Percentiles rank a stretch among this genome's conserved stretches.
phyloP scores from a whole-genome alignment of 2,888 invertebrate genomes.

The Melinaea menophilus region DNA sequence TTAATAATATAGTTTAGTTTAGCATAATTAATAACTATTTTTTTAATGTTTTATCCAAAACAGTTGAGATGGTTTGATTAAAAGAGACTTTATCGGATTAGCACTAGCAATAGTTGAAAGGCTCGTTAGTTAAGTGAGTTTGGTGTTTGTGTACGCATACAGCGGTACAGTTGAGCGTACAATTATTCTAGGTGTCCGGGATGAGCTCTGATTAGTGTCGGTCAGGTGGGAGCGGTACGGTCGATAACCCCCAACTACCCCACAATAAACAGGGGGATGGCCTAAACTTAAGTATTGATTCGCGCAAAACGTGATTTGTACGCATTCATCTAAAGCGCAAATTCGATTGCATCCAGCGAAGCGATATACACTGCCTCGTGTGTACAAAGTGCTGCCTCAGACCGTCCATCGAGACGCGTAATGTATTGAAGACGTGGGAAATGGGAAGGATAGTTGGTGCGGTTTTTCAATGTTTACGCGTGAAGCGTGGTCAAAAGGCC shows the following conservation, averaged over 20 bases:
- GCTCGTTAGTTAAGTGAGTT: not conserved
- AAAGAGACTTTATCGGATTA: too few relatives aligned
- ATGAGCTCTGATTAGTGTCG: conserved; percentile 77
- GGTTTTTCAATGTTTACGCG: conserved; percentile 61
- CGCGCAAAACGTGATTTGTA: conserved; percentile 79
- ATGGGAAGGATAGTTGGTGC: not conserved
- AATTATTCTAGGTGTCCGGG: conserved; percentile 75
- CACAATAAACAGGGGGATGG: conserved; percentile 75
- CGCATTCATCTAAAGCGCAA: conserved; percentile 75
- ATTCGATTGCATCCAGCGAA: conserved; percentile 33
- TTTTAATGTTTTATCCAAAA: too few relatives aligned
- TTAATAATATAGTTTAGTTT: too few relatives aligned
- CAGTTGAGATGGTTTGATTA: too few relatives aligned
- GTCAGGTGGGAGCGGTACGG: conserved; percentile 73
- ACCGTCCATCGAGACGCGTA: not conserved
- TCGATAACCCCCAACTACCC: conserved; percentile 61
- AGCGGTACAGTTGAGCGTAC: conserved; percentile 49
- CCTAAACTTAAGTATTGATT: conserved; percentile 78
- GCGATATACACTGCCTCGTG: conserved; percentile 28
- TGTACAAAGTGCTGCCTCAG: not conserved
- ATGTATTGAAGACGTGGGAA: not conserved
- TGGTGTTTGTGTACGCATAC: conserved; percentile 31
- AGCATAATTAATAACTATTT: too few relatives aligned
- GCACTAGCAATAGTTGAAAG: too few relatives aligned
- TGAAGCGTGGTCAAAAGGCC: conserved; percentile 72